phyloP scores from a whole-genome alignment of 2,888 invertebrate species.

The Baccha elongata region DNA sequence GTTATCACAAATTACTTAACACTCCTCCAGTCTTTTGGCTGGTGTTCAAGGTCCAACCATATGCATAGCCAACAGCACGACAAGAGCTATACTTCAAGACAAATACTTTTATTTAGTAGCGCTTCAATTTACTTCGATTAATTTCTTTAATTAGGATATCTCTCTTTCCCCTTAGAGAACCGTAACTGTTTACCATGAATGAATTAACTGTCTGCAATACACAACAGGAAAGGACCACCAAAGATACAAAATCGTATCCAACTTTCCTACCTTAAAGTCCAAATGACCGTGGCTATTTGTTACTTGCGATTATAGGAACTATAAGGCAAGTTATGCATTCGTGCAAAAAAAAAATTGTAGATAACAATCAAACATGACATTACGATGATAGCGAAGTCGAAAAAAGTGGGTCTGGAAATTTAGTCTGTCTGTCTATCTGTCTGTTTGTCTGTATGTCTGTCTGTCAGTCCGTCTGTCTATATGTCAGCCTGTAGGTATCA shows the following conservation, averaged over 20 bases:
- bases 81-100: neutral
- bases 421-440: too few species aligned
- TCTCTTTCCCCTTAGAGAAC: neutral
- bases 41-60: neutral
- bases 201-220: slow-evolving; percentile 5
- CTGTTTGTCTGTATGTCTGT: too few species aligned
- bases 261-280: neutral
- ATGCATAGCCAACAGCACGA: too few species aligned
- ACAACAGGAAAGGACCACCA: slow-evolving; percentile 7
- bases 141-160: slow-evolving; percentile 61
- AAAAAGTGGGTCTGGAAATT: too few species aligned
- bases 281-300: neutral
- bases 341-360: too few species aligned
- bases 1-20: slow-evolving; percentile 62
- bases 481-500: too few species aligned
- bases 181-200: slow-evolving; percentile 16
- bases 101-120: slow-evolving; percentile 31
- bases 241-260: neutral
- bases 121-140: slow-evolving; percentile 55
- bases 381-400: too few species aligned
- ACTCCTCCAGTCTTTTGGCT: slow-evolving; percentile 41
- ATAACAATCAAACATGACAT: too few species aligned
- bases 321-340: too few species aligned
- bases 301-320: neutral
- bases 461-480: too few species aligned